A percentile compares a stretch with the other conserved stretches of the same genome.
phyloP scores from a whole-genome alignment of 1,140 invertebrate species.

The Zelostemma sp. region DNA sequence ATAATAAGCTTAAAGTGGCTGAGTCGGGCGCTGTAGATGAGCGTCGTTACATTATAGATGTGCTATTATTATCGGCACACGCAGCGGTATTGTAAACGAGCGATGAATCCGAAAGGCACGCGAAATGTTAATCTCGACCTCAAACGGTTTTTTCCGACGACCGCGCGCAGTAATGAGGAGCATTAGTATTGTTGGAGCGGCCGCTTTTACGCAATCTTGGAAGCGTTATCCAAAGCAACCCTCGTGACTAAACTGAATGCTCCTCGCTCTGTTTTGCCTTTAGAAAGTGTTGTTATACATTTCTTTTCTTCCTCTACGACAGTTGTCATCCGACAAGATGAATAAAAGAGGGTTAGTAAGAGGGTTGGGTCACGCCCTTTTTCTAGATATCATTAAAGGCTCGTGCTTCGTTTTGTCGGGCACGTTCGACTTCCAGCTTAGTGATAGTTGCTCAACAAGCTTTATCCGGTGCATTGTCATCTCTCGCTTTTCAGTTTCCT shows the following conservation, averaged over 20 bases:
- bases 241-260: constrained; percentile 3
- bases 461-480: constrained; percentile 3
- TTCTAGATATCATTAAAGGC: constrained; percentile 24
- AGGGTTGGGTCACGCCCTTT: constrained; percentile 7
- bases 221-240: constrained; percentile 37
- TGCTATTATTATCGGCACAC: constrained; percentile 30
- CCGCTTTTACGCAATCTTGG: constrained; percentile 20
- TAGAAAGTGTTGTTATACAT: constrained; percentile 16
- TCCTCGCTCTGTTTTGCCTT: constrained; percentile 24
- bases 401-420: constrained; percentile 40
- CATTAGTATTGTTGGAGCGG: constrained; percentile 35
- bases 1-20: constrained; percentile 60
- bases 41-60: constrained; percentile 23
- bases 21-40: constrained; percentile 27
- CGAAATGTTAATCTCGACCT: constrained; percentile 40
- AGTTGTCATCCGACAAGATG: constrained; percentile 40
- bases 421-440: constrained; percentile 38
- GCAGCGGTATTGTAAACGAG: constrained; percentile 34
- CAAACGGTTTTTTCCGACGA: constrained; percentile 9
- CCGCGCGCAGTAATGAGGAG: constrained; percentile 39
- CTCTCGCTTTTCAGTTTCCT: neutral
- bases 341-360: constrained; percentile 10
- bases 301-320: constrained; percentile 28
- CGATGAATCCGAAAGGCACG: constrained; percentile 36
- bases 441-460: constrained; percentile 17